phyloP scores from a whole-genome alignment of 1,140 invertebrate species.

The Euwallacea similis region DNA sequence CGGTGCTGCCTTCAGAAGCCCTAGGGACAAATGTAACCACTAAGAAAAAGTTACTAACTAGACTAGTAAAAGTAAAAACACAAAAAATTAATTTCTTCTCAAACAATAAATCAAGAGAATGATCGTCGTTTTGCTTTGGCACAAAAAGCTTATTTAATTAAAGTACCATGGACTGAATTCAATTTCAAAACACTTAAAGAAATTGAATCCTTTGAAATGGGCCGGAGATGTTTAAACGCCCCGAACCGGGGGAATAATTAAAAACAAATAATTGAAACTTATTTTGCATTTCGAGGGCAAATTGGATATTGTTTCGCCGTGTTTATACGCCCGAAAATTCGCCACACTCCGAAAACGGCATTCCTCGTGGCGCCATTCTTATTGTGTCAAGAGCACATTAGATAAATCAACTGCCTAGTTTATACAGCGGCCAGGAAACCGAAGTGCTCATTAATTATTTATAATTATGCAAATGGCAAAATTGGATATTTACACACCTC shows the following conservation, averaged over 20 bases:
- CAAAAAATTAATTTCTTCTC: not conserved
- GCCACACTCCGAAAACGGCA: not conserved
- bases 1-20: too few relatives aligned
- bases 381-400: not conserved
- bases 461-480: conserved; percentile 25
- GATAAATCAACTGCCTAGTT: conserved; percentile 14
- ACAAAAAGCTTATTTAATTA: conserved; percentile 14
- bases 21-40: too few relatives aligned
- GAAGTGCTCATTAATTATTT: conserved; percentile 27
- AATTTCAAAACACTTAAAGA: conserved; percentile 15
- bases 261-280: conserved; percentile 14
- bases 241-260: conserved; percentile 6
- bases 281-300: conserved; percentile 10
- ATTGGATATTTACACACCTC: conserved; percentile 24
- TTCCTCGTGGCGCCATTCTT: conserved; percentile 21
- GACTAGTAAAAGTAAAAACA: too few relatives aligned
- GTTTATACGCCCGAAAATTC: too few relatives aligned
- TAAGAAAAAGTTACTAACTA: too few relatives aligned
- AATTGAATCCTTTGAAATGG: conserved; percentile 14
- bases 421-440: not conserved
- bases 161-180: conserved; percentile 10
- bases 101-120: conserved; percentile 5
- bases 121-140: not conserved
- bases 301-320: not conserved
- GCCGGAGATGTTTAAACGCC: conserved; percentile 1